These are phyloP conservation scores for Carabus problematicus DNA, from an alignment of 2,888 invertebrate genomes.

Conservation along the genomic window DNA sequence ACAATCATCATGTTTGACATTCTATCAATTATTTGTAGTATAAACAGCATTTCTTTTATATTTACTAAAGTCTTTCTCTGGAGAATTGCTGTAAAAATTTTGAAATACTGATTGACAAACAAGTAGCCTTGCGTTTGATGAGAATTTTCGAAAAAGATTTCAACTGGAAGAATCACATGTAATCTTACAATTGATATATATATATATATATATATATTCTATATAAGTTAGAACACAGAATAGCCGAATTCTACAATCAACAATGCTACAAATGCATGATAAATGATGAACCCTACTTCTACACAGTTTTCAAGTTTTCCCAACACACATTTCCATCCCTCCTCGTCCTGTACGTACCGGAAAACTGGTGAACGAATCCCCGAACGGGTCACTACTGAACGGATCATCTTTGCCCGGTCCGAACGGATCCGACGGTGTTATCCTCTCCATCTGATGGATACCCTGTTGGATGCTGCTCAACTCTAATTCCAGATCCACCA, in stretches of 20 bases:
- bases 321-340: not conserved
- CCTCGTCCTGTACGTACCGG: constrained; percentile 51
- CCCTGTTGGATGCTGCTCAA: constrained; percentile 85
- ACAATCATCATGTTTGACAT: not conserved
- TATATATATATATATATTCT: no score
- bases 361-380: constrained; percentile 74
- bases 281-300: constrained; percentile 10
- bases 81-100: no score
- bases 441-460: constrained; percentile 86
- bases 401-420: constrained; percentile 66
- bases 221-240: constrained; percentile 2
- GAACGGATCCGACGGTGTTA: constrained; percentile 74
- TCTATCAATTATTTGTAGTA: constrained; percentile 5
- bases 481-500: constrained; percentile 88
- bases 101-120: no score
- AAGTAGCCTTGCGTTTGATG: no score
- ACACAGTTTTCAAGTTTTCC: constrained; percentile 40
- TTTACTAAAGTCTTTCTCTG: no score
- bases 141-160: no score
- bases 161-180: no score
- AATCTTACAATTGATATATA: not conserved
- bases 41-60: no score
- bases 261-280: constrained; percentile 8
- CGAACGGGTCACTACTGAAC: constrained; percentile 71
- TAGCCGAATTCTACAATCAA: not conserved